phyloP scores from a whole-genome alignment of 2,888 invertebrate species.

The Brachypterus glaber region DNA sequence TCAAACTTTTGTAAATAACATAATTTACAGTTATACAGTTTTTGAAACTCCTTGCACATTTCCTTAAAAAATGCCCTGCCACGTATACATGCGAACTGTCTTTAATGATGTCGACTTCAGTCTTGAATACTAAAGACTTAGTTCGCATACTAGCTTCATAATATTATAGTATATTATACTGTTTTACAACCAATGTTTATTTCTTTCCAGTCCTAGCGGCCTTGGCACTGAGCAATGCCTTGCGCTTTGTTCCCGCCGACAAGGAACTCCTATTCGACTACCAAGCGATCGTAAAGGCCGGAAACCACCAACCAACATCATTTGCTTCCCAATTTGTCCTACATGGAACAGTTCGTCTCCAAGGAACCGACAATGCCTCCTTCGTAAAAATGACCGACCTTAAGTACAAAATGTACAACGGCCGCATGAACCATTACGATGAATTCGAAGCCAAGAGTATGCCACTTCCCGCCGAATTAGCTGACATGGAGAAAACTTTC shows the following conservation, averaged over 20 bases:
- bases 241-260: constrained; percentile 39
- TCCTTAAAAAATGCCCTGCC: too few relatives aligned
- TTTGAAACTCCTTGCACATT: too few relatives aligned
- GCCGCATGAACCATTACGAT: constrained; percentile 18
- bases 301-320: constrained; percentile 31
- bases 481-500: constrained; percentile 24
- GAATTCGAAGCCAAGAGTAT: constrained; percentile 18
- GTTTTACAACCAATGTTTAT: too few relatives aligned
- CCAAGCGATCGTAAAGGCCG: constrained; percentile 35
- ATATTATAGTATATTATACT: too few relatives aligned
- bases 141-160: too few relatives aligned
- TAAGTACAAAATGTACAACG: constrained; percentile 34
- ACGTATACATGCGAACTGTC: too few relatives aligned
- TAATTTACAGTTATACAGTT: too few relatives aligned
- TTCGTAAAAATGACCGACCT: constrained; percentile 31
- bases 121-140: too few relatives aligned
- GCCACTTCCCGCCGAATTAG: constrained; percentile 22
- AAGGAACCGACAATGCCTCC: constrained; percentile 27
- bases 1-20: too few relatives aligned
- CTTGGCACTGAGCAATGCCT: constrained; percentile 12
- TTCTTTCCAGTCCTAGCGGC: constrained; percentile 6
- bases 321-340: constrained; percentile 35
- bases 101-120: too few relatives aligned
- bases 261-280: constrained; percentile 41
- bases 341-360: constrained; percentile 33